Percentiles rank a stretch among this genome's conserved stretches.
phyloP scores from a whole-genome alignment of 2,888 invertebrate species.

The Caenorhabditis parvicauda region DNA sequence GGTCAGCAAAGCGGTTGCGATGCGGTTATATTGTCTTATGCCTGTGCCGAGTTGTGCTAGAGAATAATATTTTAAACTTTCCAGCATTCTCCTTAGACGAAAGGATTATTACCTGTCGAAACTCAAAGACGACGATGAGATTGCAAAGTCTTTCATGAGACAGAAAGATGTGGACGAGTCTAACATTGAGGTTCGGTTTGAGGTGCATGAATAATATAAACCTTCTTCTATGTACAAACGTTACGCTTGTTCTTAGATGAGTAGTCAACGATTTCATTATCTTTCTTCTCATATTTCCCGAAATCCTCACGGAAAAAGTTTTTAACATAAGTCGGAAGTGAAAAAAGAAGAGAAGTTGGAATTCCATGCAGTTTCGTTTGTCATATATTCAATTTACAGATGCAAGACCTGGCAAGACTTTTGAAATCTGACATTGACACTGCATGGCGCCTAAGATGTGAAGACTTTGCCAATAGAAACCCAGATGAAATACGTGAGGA shows the following conservation, averaged over 20 bases:
- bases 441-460: conserved; percentile 31
- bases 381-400: too few relatives aligned
- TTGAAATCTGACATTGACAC: conserved; percentile 52
- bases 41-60: too few relatives aligned
- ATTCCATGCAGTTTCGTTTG: too few relatives aligned
- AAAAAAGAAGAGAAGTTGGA: too few relatives aligned
- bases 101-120: conserved; percentile 36
- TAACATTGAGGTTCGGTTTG: conserved; percentile 27
- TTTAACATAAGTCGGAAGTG: too few relatives aligned
- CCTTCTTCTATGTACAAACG: not conserved
- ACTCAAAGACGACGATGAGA: conserved; percentile 52
- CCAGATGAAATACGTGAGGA: conserved; percentile 45
- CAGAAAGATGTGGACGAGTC: conserved; percentile 44
- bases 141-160: conserved; percentile 51
- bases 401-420: conserved; percentile 35
- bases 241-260: not conserved
- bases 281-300: not conserved
- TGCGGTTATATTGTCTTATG: too few relatives aligned
- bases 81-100: conserved; percentile 35
- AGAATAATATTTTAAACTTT: conserved; percentile 5
- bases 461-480: conserved; percentile 22
- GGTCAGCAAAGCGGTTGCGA: too few relatives aligned
- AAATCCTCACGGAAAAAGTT: not conserved
- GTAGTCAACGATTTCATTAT: not conserved
- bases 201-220: conserved; percentile 17